A percentile compares a stretch with the other conserved stretches of the same genome.
Evolutionary conservation across 2,888 invertebrate species (phyloP).

Genomic region (Acholoe squamosa): DNA sequence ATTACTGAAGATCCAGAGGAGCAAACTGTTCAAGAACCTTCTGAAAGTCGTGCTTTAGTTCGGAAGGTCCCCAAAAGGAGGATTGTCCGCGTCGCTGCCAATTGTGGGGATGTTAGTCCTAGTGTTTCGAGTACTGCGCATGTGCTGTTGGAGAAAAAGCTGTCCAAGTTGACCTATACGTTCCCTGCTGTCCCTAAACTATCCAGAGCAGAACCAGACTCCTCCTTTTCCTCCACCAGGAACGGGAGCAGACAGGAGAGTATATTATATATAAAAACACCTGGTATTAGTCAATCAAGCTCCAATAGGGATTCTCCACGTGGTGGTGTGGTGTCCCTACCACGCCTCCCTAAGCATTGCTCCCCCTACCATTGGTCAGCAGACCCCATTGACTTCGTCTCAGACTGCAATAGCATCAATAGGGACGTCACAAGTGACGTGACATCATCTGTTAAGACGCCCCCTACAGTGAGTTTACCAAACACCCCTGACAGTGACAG

Average conservation of each 20-base stretch:
- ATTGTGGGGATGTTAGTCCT: constrained; percentile 17
- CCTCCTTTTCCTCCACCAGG: too few relatives aligned
- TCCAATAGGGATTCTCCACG: background rate
- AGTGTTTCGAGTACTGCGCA: constrained; percentile 35
- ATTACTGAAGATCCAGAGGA: background rate
- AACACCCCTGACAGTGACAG: background rate
- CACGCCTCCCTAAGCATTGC: background rate
- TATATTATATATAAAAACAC: background rate
- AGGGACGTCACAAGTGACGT: background rate
- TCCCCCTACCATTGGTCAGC: background rate
- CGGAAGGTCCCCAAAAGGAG: background rate
- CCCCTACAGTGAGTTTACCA: constrained; percentile 23
- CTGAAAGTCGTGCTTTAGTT: background rate
- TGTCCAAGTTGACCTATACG: background rate
- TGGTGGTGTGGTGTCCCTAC: background rate
- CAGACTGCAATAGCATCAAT: background rate
- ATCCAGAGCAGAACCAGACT: background rate
- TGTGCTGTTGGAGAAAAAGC: background rate
- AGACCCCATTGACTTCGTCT: background rate
- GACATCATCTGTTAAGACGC: constrained; percentile 21
- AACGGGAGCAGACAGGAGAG: background rate
- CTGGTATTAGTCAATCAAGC: background rate
- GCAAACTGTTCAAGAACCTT: background rate
- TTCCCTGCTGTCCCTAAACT: constrained; percentile 16
- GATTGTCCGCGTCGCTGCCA: background rate